Conservation (phyloP, 2,888 invertebrate genomes). For the Drosophila meridionalis region DNA sequence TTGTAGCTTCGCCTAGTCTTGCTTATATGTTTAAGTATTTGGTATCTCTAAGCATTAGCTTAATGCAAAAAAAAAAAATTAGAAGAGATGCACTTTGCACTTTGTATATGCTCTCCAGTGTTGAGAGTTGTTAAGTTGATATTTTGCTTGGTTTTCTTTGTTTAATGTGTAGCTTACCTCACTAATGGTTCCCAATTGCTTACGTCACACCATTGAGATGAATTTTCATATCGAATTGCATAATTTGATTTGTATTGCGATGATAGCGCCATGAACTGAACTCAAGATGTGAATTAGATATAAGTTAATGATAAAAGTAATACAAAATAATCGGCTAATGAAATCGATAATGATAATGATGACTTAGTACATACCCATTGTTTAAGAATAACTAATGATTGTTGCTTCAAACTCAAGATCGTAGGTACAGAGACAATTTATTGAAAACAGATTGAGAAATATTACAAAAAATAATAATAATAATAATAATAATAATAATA, state of each 20-base stretch:
- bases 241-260: slow-evolving; percentile 65
- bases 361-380: slow-evolving; percentile 59
- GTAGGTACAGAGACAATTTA: slow-evolving; percentile 37
- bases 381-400: slow-evolving; percentile 67
- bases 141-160: slow-evolving; percentile 69
- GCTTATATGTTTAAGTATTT: slow-evolving; percentile 30
- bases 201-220: slow-evolving; percentile 85
- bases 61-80: neutral
- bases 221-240: slow-evolving; percentile 67
- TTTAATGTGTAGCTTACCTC: slow-evolving; percentile 86
- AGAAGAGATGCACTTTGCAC: slow-evolving; percentile 8
- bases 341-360: slow-evolving; percentile 25
- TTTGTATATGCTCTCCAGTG: slow-evolving; percentile 14
- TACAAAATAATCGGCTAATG: neutral
- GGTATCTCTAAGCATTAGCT: slow-evolving; percentile 21
- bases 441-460: slow-evolving; percentile 38
- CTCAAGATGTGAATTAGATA: slow-evolving; percentile 52
- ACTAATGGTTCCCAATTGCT: slow-evolving; percentile 86
- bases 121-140: slow-evolving; percentile 17
- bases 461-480: slow-evolving; percentile 31
- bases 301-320: slow-evolving; percentile 32
- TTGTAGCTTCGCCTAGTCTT: slow-evolving; percentile 30
- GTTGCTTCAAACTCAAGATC: slow-evolving; percentile 44
- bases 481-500: too few relatives aligned
- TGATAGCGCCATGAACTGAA: slow-evolving; percentile 80